Evolutionary conservation across 2,888 invertebrate species (phyloP).

Genomic region (Dolomedes plantarius): DNA sequence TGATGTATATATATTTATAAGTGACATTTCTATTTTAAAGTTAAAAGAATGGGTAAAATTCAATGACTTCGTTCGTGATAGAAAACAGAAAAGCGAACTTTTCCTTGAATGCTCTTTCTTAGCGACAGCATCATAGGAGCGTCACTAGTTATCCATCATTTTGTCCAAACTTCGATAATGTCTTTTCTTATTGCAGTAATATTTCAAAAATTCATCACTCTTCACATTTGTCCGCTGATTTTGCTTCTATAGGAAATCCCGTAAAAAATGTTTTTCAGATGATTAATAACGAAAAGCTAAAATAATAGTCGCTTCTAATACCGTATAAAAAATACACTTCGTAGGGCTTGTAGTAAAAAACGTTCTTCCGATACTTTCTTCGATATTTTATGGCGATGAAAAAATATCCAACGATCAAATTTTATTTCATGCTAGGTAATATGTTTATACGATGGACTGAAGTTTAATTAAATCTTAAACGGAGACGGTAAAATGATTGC

Average conservation of each 20-base stretch:
- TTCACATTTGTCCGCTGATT: constrained; percentile 43
- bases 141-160: constrained; percentile 45
- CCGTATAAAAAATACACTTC: constrained; percentile 34
- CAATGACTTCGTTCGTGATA: neutral
- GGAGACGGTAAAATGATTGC: constrained; percentile 2
- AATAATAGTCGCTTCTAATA: constrained; percentile 64
- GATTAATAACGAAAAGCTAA: constrained; percentile 59
- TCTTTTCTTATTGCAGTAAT: constrained; percentile 65
- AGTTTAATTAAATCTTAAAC: constrained; percentile 10
- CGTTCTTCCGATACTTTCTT: constrained; percentile 37
- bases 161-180: constrained; percentile 52
- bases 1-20: too few species aligned
- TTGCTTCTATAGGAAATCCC: constrained; percentile 17
- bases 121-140: constrained; percentile 21
- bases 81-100: neutral
- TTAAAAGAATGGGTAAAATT: neutral
- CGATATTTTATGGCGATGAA: constrained; percentile 32
- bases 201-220: constrained; percentile 66
- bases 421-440: constrained; percentile 33
- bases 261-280: constrained; percentile 33
- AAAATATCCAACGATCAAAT: constrained; percentile 42
- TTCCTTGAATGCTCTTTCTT: constrained; percentile 13
- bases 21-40: too few species aligned
- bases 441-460: constrained; percentile 35
- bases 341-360: constrained; percentile 24